Percentiles rank a stretch among this genome's conserved stretches.
These are phyloP conservation scores for Thamnophis sirtalis DNA, from an alignment of 2,113 vertebrate species.

Conservation along the genomic window DNA sequence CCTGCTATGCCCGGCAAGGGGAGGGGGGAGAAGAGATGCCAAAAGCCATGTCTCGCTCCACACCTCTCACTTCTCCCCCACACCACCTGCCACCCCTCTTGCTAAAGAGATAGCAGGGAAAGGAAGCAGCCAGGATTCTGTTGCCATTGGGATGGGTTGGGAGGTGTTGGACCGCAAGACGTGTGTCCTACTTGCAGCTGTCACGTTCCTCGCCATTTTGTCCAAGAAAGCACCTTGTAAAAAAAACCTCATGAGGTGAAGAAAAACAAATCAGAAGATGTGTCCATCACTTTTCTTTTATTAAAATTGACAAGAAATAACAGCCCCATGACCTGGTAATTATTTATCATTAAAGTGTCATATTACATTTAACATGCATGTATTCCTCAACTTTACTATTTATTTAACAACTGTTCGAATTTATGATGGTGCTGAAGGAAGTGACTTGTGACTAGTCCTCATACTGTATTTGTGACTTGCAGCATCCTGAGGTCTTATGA, in stretches of 20 bases:
- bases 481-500: background rate
- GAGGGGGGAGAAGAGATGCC: too few species aligned
- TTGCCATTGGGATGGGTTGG: too few species aligned
- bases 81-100: too few species aligned
- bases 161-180: too few species aligned
- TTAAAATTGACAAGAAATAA: background rate
- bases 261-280: background rate
- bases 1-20: too few species aligned
- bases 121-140: too few species aligned
- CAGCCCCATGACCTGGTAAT: background rate
- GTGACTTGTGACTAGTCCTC: background rate
- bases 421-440: background rate
- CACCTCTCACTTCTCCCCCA: too few species aligned
- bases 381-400: background rate
- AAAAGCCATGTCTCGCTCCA: too few species aligned
- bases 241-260: background rate
- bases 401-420: background rate
- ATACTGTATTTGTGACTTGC: background rate
- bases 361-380: background rate
- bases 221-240: too few species aligned
- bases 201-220: too few species aligned
- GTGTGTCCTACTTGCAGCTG: too few species aligned
- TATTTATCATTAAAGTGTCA: background rate
- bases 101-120: too few species aligned
- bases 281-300: background rate